A percentile compares a stretch with the other conserved stretches of the same genome.
Conservation (phyloP, 1,140 invertebrate genomes). For the Brachionus rotundiformis region DNA sequence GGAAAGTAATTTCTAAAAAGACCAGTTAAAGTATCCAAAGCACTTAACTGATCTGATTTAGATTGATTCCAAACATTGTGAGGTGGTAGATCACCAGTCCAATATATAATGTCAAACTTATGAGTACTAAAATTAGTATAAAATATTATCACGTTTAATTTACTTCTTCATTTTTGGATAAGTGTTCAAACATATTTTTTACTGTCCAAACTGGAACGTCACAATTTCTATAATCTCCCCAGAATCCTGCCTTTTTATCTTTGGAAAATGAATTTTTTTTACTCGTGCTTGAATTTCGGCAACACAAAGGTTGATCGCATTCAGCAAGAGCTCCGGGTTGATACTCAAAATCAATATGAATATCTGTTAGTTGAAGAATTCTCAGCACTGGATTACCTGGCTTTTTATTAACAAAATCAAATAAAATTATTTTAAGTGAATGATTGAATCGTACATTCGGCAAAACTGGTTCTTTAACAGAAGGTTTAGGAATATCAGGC, state of each 20-base stretch:
- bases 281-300: conserved; percentile 13
- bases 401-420: not conserved
- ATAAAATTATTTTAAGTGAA: not conserved
- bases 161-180: conserved; percentile 56
- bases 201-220: conserved; percentile 65
- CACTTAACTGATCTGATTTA: conserved; percentile 79
- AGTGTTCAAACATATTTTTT: conserved; percentile 63
- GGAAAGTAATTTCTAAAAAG: conserved; percentile 77
- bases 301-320: conserved; percentile 16
- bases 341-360: conserved; percentile 51
- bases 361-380: conserved; percentile 48
- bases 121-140: not conserved
- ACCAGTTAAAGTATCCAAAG: conserved; percentile 77
- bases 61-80: conserved; percentile 98
- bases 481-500: conserved; percentile 35
- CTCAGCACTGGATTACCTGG: not conserved
- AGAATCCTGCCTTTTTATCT: conserved; percentile 53
- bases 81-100: conserved; percentile 93
- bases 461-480: not conserved
- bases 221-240: conserved; percentile 64
- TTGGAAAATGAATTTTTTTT: conserved; percentile 55
- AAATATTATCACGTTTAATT: not conserved
- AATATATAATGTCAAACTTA: conserved; percentile 82
- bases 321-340: conserved; percentile 61
- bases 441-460: conserved; percentile 5